These are phyloP conservation scores for Entomobrya multifasciata DNA, from an alignment of 2,888 invertebrate species.

Conservation along the genomic window DNA sequence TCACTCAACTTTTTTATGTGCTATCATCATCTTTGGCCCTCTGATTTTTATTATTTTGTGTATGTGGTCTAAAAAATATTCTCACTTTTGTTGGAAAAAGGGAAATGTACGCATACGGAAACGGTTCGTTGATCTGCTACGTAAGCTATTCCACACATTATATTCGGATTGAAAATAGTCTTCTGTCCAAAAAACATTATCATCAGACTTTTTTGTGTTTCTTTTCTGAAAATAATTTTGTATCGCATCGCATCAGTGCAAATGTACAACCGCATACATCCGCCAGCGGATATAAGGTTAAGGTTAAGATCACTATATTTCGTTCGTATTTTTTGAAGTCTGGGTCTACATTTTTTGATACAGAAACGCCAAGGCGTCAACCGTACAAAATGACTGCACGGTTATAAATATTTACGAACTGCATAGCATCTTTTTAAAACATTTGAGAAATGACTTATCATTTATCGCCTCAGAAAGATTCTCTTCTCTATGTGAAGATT, in stretches of 20 bases:
- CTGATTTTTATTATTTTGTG: neutral
- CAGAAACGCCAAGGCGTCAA: neutral
- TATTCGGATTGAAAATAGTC: neutral
- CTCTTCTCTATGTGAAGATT: neutral
- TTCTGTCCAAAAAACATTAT: too few relatives aligned
- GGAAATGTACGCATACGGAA: slow-evolving; percentile 41
- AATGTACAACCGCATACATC: slow-evolving; percentile 53
- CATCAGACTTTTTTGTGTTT: neutral
- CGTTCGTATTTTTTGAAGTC: neutral
- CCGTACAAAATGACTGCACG: neutral
- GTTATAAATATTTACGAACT: slow-evolving; percentile 7
- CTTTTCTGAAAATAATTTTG: too few relatives aligned
- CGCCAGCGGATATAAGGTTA: slow-evolving; percentile 58
- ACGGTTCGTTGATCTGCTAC: slow-evolving; percentile 59
- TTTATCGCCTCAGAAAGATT: slow-evolving; percentile 7
- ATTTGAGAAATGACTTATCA: slow-evolving; percentile 20
- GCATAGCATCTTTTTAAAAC: neutral
- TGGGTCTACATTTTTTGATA: neutral
- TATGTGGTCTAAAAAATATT: neutral
- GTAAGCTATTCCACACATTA: slow-evolving; percentile 15
- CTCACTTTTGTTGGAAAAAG: slow-evolving; percentile 6
- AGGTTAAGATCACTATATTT: slow-evolving; percentile 28
- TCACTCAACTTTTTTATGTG: neutral
- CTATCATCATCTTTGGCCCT: neutral
- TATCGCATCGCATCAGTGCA: neutral